Evolutionary conservation across 2,797 vertebrate genomes (phyloP).

Genomic region (Rallus crepitans): DNA sequence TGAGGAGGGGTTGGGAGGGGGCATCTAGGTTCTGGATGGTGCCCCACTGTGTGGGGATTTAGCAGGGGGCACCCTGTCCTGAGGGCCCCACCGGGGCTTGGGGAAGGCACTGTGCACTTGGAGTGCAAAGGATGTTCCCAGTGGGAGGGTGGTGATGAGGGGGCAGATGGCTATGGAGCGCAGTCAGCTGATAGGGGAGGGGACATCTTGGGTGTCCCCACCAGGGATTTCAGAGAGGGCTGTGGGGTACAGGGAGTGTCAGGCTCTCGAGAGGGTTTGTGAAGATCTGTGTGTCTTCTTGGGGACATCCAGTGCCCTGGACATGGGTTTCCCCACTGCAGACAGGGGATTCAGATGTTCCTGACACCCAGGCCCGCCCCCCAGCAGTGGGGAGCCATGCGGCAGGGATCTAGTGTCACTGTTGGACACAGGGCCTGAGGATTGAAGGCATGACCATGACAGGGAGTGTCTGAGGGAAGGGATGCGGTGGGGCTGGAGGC

Average conservation of each 20-base stretch:
- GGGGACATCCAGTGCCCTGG: neutral
- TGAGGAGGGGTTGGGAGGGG: neutral
- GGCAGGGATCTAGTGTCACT: no score
- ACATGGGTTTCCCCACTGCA: neutral
- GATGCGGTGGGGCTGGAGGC: neutral
- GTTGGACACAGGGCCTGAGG: rapidly evolving
- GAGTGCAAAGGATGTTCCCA: neutral
- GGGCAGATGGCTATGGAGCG: neutral
- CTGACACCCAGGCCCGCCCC: neutral
- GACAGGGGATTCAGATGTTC: neutral
- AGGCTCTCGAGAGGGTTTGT: neutral
- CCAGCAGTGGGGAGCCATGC: no score
- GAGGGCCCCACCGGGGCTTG: neutral
- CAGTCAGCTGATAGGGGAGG: neutral
- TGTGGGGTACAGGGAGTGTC: neutral
- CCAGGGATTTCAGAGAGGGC: neutral
- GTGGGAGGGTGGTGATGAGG: no score
- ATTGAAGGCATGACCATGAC: no score
- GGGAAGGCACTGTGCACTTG: neutral
- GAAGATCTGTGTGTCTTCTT: neutral
- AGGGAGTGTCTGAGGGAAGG: no score
- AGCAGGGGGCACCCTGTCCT: neutral
- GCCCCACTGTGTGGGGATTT: neutral
- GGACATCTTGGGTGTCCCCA: neutral
- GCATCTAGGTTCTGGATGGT: neutral